Evolutionary conservation across 2,113 vertebrate genomes (phyloP).

Genomic region (Tyrannus savana): DNA sequence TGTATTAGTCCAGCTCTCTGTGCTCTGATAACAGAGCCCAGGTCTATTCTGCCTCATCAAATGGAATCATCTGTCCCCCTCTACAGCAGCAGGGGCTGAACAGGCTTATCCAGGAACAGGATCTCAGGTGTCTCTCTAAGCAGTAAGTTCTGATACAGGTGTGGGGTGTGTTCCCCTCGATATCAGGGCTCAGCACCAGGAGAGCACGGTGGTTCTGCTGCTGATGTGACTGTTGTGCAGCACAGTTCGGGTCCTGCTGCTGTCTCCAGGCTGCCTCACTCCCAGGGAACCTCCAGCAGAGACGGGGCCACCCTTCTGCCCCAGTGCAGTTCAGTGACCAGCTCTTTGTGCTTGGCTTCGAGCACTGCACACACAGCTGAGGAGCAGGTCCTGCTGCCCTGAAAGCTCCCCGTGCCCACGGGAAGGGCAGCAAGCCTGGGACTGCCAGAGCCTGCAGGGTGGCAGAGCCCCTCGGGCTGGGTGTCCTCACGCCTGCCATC

Average conservation of each 20-base stretch:
- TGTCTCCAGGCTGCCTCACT: background rate
- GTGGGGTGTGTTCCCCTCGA: background rate
- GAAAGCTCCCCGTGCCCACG: background rate
- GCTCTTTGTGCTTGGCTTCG: background rate
- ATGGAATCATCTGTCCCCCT: background rate
- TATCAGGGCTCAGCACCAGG: background rate
- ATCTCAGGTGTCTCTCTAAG: background rate
- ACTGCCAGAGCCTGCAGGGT: background rate
- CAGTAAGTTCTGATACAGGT: background rate
- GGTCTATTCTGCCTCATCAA: background rate
- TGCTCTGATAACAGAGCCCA: background rate
- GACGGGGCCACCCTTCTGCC: background rate
- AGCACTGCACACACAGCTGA: background rate
- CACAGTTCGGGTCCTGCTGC: accelerated
- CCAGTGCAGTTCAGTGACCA: background rate
- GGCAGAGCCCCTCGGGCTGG: background rate
- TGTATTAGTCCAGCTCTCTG: background rate
- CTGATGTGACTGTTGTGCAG: accelerated
- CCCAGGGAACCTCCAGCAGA: accelerated
- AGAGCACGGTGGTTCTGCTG: background rate
- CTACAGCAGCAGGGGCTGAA: background rate
- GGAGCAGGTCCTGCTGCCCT: background rate
- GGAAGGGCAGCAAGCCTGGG: background rate
- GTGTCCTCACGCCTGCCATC: too few relatives aligned
- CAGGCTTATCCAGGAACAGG: background rate